phyloP scores from a whole-genome alignment of 2,888 invertebrate species.

The Onthophagus sagittarius region DNA sequence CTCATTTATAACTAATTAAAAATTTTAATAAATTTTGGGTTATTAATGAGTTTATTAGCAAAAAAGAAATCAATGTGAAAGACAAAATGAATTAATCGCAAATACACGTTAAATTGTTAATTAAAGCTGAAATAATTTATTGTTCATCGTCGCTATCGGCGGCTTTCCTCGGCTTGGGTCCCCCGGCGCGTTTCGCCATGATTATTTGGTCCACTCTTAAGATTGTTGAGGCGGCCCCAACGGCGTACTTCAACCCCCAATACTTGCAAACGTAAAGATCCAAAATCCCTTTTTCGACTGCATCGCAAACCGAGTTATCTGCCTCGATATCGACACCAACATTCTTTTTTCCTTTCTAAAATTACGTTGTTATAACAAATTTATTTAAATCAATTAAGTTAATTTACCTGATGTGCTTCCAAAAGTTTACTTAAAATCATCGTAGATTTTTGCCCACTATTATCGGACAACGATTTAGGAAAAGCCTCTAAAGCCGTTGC shows the following conservation, averaged over 20 bases:
- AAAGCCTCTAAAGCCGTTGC: conserved; percentile 84
- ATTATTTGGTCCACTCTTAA: conserved; percentile 96
- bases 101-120: conserved; percentile 12
- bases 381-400: conserved; percentile 11
- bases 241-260: conserved; percentile 96
- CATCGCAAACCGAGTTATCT: conserved; percentile 70
- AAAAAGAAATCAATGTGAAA: neutral
- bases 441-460: conserved; percentile 85
- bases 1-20: too few relatives aligned
- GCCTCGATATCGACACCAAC: conserved; percentile 85
- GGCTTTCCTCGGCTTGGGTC: conserved; percentile 76
- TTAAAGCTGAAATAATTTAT: conserved; percentile 25
- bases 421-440: conserved; percentile 85
- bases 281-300: conserved; percentile 70
- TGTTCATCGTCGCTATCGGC: conserved; percentile 68
- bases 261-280: conserved; percentile 83
- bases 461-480: conserved; percentile 90
- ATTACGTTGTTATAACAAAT: too few relatives aligned
- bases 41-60: neutral
- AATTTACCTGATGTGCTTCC: conserved; percentile 83
- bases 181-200: conserved; percentile 96
- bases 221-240: conserved; percentile 87
- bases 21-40: neutral
- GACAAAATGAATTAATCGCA: neutral
- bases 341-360: conserved; percentile 67